Percentiles rank a stretch among this genome's conserved stretches.
phyloP scores from a whole-genome alignment of 1,140 invertebrate genomes.

The Drosophila subpulchrella region DNA sequence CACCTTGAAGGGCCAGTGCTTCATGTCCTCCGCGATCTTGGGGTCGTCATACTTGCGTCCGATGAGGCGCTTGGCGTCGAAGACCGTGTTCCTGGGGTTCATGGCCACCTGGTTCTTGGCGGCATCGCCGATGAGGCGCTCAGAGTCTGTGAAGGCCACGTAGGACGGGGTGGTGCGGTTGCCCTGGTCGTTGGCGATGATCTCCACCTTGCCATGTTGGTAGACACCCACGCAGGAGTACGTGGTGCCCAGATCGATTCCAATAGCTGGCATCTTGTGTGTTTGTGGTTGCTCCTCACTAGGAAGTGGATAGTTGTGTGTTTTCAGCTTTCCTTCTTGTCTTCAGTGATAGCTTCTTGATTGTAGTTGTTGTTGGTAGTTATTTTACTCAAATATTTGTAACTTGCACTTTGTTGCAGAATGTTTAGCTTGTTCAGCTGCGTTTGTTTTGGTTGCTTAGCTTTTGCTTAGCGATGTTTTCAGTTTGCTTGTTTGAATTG shows the following conservation, averaged over 20 bases:
- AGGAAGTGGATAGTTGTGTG: not conserved
- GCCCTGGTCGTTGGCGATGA: conserved; percentile 97
- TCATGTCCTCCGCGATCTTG: conserved; percentile 90
- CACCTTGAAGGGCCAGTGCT: conserved; percentile 91
- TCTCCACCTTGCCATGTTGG: conserved; percentile 94
- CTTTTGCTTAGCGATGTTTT: conserved; percentile 53
- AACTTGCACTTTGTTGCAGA: conserved; percentile 1
- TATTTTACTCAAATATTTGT: conserved; percentile 14
- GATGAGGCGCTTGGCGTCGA: conserved; percentile 87
- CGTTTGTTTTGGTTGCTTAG: conserved; percentile 43
- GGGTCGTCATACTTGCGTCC: conserved; percentile 89
- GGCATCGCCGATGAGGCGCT: conserved; percentile 97
- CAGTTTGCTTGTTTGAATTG: conserved; percentile 64
- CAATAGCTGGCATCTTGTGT: conserved; percentile 87
- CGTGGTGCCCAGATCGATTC: conserved; percentile 91
- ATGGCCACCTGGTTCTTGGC: conserved; percentile 88
- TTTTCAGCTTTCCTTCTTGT: conserved; percentile 5
- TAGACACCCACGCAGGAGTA: conserved; percentile 93
- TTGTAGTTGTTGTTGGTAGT: conserved; percentile 4
- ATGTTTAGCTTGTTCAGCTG: conserved; percentile 49
- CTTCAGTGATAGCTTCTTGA: conserved; percentile 11
- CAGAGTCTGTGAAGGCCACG: conserved; percentile 98
- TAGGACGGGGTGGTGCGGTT: conserved; percentile 98
- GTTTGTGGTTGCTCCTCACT: conserved; percentile 15
- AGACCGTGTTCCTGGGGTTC: conserved; percentile 82